These are phyloP conservation scores for Mechanitis messenoides DNA, from an alignment of 2,888 invertebrate genomes.

Conservation along the genomic window DNA sequence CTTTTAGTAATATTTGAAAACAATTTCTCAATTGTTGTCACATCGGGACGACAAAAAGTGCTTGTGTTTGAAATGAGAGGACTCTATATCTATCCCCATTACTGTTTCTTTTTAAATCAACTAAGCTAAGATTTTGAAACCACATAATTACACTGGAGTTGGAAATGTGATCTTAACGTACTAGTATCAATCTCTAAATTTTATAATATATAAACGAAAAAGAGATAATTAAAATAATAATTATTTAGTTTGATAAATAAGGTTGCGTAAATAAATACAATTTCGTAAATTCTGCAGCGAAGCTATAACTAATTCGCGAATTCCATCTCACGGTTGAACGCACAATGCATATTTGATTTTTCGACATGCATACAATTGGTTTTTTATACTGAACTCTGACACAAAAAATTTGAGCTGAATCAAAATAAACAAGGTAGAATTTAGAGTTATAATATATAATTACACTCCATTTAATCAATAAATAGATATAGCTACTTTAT, in stretches of 20 bases:
- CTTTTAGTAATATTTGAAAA: too few species aligned
- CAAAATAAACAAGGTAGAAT: slow-evolving; percentile 24
- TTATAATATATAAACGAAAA: neutral
- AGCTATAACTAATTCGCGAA: slow-evolving; percentile 53
- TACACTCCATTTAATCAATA: neutral
- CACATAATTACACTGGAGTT: too few species aligned
- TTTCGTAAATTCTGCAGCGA: slow-evolving; percentile 27
- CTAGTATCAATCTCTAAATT: too few species aligned
- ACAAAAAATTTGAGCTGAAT: slow-evolving; percentile 52
- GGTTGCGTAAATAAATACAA: slow-evolving; percentile 13
- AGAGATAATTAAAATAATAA: neutral
- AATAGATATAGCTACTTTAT: neutral
- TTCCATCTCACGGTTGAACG: slow-evolving; percentile 68
- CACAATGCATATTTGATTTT: slow-evolving; percentile 72
- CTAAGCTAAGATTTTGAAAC: too few species aligned
- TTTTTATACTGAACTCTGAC: slow-evolving; percentile 35
- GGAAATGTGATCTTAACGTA: too few species aligned
- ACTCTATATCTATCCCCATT: too few species aligned
- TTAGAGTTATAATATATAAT: slow-evolving; percentile 12
- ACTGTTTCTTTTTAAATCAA: too few species aligned
- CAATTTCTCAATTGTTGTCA: too few species aligned
- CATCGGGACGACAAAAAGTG: too few species aligned
- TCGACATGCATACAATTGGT: slow-evolving; percentile 60
- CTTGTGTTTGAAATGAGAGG: too few species aligned
- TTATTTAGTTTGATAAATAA: neutral